Conservation (phyloP, 2,888 invertebrate genomes). For the Lepidochrysops patricia region DNA sequence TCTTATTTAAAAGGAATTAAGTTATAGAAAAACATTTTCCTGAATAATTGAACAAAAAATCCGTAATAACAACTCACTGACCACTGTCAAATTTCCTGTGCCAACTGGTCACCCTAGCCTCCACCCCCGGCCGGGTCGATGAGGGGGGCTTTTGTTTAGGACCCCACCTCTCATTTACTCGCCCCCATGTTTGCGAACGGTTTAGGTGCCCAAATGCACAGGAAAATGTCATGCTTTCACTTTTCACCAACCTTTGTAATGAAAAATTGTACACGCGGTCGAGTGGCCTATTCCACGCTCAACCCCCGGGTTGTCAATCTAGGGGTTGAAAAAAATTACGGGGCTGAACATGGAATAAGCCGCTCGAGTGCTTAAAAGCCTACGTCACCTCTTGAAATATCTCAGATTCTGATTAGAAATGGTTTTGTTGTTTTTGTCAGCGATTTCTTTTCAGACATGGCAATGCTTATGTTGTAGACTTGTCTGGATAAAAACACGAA, state of each 20-base stretch:
- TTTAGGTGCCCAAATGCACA: constrained; percentile 70
- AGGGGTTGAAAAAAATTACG: too few species aligned
- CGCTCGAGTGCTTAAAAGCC: constrained; percentile 9
- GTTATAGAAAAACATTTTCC: too few species aligned
- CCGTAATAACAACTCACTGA: not conserved
- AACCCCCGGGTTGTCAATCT: too few species aligned
- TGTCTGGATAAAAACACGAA: too few species aligned
- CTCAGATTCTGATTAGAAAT: not conserved
- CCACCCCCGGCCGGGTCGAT: constrained; percentile 54
- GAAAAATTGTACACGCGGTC: constrained; percentile 25
- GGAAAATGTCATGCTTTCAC: constrained; percentile 69
- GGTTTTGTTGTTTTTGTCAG: not conserved
- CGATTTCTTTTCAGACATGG: not conserved
- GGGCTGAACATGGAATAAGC: too few species aligned
- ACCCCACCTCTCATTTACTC: constrained; percentile 62
- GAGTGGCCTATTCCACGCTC: not conserved
- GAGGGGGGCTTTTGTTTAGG: constrained; percentile 68
- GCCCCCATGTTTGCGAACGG: constrained; percentile 66
- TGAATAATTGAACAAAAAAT: not conserved
- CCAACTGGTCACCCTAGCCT: constrained; percentile 29
- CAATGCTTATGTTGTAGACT: too few species aligned
- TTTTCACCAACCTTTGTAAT: constrained; percentile 43
- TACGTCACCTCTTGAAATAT: not conserved
- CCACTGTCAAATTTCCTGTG: constrained; percentile 10
- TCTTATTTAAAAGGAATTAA: too few species aligned